Evolutionary conservation across 1,140 invertebrate genomes (phyloP).

Genomic region (Drosophila albomicans): DNA sequence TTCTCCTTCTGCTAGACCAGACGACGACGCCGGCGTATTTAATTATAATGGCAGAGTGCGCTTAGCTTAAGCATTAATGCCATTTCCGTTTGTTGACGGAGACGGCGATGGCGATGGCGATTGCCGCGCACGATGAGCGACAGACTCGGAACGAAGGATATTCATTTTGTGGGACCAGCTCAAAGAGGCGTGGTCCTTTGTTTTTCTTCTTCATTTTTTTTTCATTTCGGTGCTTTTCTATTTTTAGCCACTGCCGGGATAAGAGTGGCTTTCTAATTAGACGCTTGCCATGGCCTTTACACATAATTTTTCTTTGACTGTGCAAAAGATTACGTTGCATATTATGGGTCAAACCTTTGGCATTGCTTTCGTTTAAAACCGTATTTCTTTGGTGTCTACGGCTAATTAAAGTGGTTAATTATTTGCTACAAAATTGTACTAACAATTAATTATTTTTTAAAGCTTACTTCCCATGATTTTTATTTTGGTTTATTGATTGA

Average conservation of each 20-base stretch:
- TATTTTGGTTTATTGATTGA: not conserved
- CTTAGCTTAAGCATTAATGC: conserved; percentile 71
- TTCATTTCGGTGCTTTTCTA: not conserved
- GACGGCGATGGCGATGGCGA: conserved; percentile 15
- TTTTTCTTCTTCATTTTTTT: not conserved
- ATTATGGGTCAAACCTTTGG: conserved; percentile 7
- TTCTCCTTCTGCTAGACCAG: conserved; percentile 18
- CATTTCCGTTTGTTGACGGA: conserved; percentile 66
- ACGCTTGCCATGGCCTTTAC: conserved; percentile 13
- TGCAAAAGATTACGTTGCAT: conserved; percentile 4
- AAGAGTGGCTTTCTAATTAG: conserved; percentile 33
- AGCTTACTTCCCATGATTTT: not conserved
- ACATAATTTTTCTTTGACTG: conserved; percentile 19
- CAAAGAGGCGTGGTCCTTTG: conserved; percentile 33
- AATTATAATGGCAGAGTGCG: conserved; percentile 67
- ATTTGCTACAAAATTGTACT: not conserved
- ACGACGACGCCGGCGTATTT: conserved; percentile 59
- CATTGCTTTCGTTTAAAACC: not conserved
- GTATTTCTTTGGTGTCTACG: not conserved
- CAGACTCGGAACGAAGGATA: not conserved
- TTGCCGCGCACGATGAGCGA: conserved; percentile 25
- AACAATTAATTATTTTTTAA: not conserved
- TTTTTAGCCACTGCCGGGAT: not conserved
- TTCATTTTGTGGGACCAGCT: conserved; percentile 3
- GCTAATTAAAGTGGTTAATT: not conserved